Evolutionary conservation across 2,113 vertebrate species (phyloP), one percentile per base, ranked within the genome.

Genomic region (Ascaphus truei): DNA sequence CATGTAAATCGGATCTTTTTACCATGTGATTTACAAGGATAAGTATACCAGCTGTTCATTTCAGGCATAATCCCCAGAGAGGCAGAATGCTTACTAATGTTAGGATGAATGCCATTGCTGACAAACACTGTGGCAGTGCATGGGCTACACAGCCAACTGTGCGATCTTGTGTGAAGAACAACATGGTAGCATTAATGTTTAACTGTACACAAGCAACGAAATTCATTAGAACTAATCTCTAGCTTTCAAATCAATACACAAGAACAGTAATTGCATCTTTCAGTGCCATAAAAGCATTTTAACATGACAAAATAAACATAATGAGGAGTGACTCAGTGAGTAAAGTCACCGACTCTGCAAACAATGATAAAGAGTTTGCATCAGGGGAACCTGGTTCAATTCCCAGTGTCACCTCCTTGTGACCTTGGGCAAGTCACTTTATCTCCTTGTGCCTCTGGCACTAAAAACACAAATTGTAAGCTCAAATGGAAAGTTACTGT

Each of bases 151-250:
- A 72, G 73, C 48, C 67, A 55, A 64, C 48, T 51, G 72, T 51
- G 79, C 71, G 75, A 61, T 60, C 58, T 61, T 0, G 1, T 41
- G 56, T 2, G 1, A 74, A 65, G 16, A 74, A 27, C 69, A 73
- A 0, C 58, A 6, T 1, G 0, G 7, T 33, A 1, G 26, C 36
- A 31, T 68, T 57, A 75, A 41, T n/a, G 5, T 18, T 68, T 72
- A 80, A 39, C 55, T 3, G 13, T 7, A 1, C 51, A 63, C 13
- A 56, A 52, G 53, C 59, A 73, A 66, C 52, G 57, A 69, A 75
- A 62, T 51, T 60, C 62, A 75, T 74, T 73, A 58, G 75, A 80
- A 74, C 26, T 27, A 34, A 72, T 30, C 53, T 51, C 29, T 31
- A 74, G 26, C 43, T 53, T 22, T 29, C 55, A 56, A 57, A 74